These are phyloP conservation scores for Cyprinus carpio DNA, from an alignment of 2,113 vertebrate species.

Conservation along the genomic window DNA sequence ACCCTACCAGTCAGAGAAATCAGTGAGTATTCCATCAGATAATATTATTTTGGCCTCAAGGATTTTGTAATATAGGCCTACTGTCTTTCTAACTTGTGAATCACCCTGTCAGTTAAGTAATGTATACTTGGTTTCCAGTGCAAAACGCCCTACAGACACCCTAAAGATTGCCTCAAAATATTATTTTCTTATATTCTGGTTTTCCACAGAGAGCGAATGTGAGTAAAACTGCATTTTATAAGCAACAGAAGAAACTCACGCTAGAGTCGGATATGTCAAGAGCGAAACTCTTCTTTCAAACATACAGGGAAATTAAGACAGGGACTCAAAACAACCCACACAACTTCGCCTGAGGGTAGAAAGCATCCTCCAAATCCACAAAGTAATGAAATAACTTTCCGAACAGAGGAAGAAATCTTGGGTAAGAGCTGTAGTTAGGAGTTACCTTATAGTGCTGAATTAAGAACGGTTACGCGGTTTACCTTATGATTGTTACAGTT, in stretches of 20 bases:
- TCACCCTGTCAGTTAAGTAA: conserved; percentile 32
- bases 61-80: not conserved
- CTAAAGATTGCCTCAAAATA: not conserved
- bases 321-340: conserved; percentile 41
- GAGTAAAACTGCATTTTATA: not conserved
- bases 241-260: conserved; percentile 27
- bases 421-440: not conserved
- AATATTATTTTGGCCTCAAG: conserved; percentile 49
- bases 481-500: not conserved
- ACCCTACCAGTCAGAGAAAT: conserved; percentile 36
- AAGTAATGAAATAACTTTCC: conserved; percentile 36
- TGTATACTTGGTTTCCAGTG: conserved; percentile 7
- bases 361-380: conserved; percentile 15
- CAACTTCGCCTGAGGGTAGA: conserved; percentile 7
- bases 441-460: not conserved
- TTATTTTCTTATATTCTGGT: conserved; percentile 3
- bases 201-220: conserved; percentile 10
- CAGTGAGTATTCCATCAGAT: conserved; percentile 29
- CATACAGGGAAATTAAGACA: conserved; percentile 30
- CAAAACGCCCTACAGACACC: conserved; percentile 25
- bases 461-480: not conserved
- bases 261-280: conserved; percentile 40
- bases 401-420: not conserved
- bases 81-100: not conserved
- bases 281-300: conserved; percentile 36